A percentile compares a stretch with the other conserved stretches of the same genome.
Evolutionary conservation across 2,888 invertebrate genomes (phyloP).

Genomic region (Nudaria mundana): DNA sequence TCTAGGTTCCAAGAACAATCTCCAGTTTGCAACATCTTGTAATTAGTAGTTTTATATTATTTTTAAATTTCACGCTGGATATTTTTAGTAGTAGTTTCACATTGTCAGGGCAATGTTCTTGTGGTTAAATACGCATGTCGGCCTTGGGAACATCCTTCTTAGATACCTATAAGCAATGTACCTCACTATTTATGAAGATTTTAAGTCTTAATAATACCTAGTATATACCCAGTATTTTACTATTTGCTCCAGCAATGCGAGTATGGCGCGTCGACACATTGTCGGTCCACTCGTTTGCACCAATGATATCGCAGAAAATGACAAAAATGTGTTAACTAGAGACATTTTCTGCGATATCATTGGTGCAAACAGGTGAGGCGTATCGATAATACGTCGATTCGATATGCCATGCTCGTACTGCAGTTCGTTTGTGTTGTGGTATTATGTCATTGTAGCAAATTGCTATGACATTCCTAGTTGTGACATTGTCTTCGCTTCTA

Average conservation of each 20-base stretch:
- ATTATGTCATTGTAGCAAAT: constrained; percentile 65
- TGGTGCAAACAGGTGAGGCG: too few species aligned
- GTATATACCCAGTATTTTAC: too few species aligned
- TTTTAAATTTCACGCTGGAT: constrained; percentile 47
- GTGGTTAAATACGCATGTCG: constrained; percentile 40
- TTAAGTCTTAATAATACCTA: too few species aligned
- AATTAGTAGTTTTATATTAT: constrained; percentile 39
- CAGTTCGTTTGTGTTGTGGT: constrained; percentile 33
- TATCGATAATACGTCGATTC: too few species aligned
- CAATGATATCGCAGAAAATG: too few species aligned
- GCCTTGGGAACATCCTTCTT: constrained; percentile 47
- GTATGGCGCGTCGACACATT: too few species aligned
- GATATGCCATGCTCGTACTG: too few species aligned
- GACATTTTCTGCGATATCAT: too few species aligned
- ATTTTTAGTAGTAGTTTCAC: constrained; percentile 46
- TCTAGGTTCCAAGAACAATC: constrained; percentile 34
- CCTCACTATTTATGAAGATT: too few species aligned
- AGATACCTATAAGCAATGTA: constrained; percentile 14
- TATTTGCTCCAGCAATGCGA: too few species aligned
- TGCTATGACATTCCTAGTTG: constrained; percentile 60
- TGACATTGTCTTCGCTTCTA: constrained; percentile 66
- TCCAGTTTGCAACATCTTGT: constrained; percentile 21
- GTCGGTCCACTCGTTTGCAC: too few species aligned
- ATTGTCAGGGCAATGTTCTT: constrained; percentile 50
- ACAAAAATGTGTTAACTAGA: too few species aligned